Evolutionary conservation across 2,797 vertebrate genomes (phyloP).

Genomic region (Poeciliopsis paucimaculata): DNA sequence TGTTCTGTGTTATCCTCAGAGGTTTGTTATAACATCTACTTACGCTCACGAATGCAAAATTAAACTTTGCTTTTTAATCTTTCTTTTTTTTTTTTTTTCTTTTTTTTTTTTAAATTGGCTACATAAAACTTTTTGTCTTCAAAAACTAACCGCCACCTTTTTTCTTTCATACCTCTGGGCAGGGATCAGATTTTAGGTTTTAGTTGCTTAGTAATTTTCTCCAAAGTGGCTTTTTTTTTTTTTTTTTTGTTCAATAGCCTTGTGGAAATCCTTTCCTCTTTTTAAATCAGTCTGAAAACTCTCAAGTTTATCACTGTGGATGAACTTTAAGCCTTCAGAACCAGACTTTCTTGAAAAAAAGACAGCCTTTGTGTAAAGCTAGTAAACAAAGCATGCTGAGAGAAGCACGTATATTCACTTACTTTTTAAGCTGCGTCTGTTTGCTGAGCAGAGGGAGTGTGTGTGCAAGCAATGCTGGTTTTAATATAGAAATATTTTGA

Average conservation of each 20-base stretch:
- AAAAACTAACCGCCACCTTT: not conserved
- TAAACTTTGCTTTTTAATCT: not conserved
- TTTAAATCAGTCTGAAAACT: not conserved
- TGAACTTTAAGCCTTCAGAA: not conserved
- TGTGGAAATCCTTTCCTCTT: not conserved
- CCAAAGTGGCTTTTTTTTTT: not conserved
- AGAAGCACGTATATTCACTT: not conserved
- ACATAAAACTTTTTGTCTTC: not conserved
- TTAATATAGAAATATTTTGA: not conserved
- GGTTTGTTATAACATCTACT: not conserved
- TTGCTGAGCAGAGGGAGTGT: not conserved
- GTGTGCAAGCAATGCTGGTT: not conserved
- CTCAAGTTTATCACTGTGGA: not conserved
- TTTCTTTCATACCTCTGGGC: not conserved
- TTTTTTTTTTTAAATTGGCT: not conserved
- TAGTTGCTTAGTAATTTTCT: not conserved
- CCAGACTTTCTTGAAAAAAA: not conserved
- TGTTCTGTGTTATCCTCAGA: not conserved
- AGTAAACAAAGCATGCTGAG: not conserved
- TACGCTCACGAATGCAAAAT: not conserved
- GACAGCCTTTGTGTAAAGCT: not conserved
- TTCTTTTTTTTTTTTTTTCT: not conserved
- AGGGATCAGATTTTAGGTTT: not conserved
- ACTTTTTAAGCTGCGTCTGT: not conserved
- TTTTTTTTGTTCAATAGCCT: not conserved